A percentile compares a stretch with the other conserved stretches of the same genome.
Conservation (phyloP, 2,888 invertebrate species). For the Ditula angustiorana region DNA sequence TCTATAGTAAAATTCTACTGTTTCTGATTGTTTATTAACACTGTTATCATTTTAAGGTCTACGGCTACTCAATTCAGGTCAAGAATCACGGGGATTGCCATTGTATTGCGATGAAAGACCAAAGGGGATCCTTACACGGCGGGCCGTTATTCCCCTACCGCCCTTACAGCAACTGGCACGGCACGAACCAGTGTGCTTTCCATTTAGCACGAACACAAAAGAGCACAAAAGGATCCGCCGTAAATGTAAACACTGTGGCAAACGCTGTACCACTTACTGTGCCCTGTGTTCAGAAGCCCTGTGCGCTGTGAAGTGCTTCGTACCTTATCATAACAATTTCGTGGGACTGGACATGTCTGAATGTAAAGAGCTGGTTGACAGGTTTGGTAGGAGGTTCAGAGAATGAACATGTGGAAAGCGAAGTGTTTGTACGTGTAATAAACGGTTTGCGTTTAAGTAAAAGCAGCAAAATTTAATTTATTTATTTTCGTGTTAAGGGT, state of each 20-base stretch:
- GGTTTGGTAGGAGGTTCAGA: not conserved
- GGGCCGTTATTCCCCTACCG: not conserved
- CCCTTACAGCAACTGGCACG: not conserved
- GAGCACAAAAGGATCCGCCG: not conserved
- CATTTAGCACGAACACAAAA: conserved; percentile 5
- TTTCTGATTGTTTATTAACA: too few relatives aligned
- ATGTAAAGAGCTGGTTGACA: not conserved
- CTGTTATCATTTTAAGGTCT: too few relatives aligned
- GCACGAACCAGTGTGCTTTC: conserved; percentile 1
- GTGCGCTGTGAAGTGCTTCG: not conserved
- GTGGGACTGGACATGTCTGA: not conserved
- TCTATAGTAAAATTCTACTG: too few relatives aligned
- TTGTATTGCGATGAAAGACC: not conserved
- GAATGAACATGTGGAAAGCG: not conserved
- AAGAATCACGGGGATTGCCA: not conserved
- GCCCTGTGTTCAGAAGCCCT: conserved; percentile 1
- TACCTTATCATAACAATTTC: not conserved
- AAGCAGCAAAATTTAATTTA: too few relatives aligned
- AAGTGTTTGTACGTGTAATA: too few relatives aligned
- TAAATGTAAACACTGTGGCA: not conserved
- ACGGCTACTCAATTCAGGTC: not conserved
- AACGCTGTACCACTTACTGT: not conserved
- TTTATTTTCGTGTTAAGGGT: too few relatives aligned
- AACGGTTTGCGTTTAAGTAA: too few relatives aligned
- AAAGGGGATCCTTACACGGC: not conserved